Percentiles rank a stretch among this genome's conserved stretches.
phyloP scores from a whole-genome alignment of 1,140 invertebrate species.

The Geopemphigus sp. region DNA sequence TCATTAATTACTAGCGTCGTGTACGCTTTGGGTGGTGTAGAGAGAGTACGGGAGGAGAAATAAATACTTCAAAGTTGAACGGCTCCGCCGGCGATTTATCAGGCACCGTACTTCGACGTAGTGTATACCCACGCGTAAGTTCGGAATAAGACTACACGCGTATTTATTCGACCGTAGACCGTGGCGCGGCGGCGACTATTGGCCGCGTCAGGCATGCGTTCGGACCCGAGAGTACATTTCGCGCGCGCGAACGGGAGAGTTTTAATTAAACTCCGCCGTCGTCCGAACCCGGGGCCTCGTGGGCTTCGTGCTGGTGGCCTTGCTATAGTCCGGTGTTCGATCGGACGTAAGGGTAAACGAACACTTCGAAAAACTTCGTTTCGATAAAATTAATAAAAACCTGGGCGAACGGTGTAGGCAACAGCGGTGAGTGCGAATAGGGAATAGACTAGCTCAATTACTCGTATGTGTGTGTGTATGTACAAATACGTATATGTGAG shows the following conservation, averaged over 20 bases:
- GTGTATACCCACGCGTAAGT: no score
- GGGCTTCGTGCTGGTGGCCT: neutral
- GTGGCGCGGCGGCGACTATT: no score
- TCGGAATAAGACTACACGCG: no score
- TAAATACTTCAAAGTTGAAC: no score
- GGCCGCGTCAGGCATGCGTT: no score
- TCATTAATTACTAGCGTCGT: no score
- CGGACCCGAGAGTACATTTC: neutral
- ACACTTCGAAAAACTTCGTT: constrained; percentile 31
- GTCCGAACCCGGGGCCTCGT: neutral
- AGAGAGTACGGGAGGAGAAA: no score
- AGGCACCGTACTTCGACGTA: no score
- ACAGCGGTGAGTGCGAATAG: neutral
- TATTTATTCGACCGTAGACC: no score
- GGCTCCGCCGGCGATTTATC: no score
- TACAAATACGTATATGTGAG: neutral
- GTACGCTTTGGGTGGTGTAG: no score
- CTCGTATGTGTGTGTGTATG: neutral
- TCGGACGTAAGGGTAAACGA: neutral
- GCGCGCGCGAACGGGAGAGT: neutral
- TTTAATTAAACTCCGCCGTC: constrained; percentile 33
- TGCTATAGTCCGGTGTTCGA: no score
- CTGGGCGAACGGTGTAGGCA: neutral
- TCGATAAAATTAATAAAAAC: constrained; percentile 49
- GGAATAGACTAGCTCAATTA: constrained; percentile 20